Conservation (phyloP, 2,797 vertebrate species). For the Squalus acanthias region DNA sequence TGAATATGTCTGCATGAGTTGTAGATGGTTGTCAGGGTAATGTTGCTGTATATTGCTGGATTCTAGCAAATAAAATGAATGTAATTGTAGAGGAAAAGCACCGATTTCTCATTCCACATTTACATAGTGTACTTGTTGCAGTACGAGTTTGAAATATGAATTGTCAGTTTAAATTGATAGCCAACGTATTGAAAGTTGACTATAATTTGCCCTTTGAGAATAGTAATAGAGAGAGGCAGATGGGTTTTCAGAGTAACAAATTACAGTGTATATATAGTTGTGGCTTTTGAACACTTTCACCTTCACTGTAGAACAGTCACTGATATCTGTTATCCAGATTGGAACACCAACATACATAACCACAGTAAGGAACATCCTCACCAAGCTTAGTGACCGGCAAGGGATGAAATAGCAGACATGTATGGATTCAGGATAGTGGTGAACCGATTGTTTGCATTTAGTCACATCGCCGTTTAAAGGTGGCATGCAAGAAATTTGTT, state of each 20-base stretch:
- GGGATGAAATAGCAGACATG: not conserved
- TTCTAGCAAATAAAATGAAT: too few species aligned
- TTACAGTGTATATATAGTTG: constrained; percentile 68
- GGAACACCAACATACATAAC: not conserved
- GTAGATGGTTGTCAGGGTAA: too few species aligned
- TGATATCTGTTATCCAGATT: not conserved
- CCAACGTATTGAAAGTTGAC: constrained; percentile 77
- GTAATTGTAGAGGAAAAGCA: too few species aligned
- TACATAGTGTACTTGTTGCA: constrained; percentile 71
- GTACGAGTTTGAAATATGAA: constrained; percentile 82
- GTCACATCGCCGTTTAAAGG: not conserved
- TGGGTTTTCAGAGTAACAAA: constrained; percentile 81
- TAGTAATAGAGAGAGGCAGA: constrained; percentile 80
- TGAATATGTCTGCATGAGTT: too few species aligned
- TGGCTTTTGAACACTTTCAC: constrained; percentile 61
- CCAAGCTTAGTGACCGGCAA: not conserved
- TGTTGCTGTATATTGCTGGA: too few species aligned
- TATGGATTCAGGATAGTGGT: not conserved
- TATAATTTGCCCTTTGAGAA: constrained; percentile 80
- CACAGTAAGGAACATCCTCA: not conserved
- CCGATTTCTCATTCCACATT: constrained; percentile 57
- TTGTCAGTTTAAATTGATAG: constrained; percentile 86
- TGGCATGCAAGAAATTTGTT: not conserved
- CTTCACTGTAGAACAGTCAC: constrained; percentile 49
- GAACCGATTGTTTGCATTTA: not conserved